Evolutionary conservation across 2,888 invertebrate species (phyloP).

Genomic region (Cenopis cana): DNA sequence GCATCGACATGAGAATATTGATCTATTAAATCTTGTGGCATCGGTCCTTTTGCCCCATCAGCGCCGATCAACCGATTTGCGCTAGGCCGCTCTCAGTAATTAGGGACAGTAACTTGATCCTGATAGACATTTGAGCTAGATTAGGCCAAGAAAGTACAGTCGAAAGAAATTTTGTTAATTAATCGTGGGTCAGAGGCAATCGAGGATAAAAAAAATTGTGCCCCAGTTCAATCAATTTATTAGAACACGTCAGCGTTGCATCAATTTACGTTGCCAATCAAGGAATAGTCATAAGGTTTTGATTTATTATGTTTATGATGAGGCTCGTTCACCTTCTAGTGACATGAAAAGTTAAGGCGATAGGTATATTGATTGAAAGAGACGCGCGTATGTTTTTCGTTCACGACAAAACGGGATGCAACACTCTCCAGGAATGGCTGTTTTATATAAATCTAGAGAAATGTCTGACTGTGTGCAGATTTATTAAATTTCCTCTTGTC

Average conservation of each 20-base stretch:
- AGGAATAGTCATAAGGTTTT: not conserved
- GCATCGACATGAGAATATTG: conserved; percentile 34
- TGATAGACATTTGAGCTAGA: conserved; percentile 55
- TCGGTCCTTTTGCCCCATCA: conserved; percentile 64
- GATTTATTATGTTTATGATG: too few relatives aligned
- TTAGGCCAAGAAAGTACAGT: conserved; percentile 44
- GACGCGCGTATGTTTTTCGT: too few relatives aligned
- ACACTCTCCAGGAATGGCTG: too few relatives aligned
- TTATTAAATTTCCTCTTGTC: too few relatives aligned
- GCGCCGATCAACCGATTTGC: conserved; percentile 59
- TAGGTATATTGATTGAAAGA: too few relatives aligned
- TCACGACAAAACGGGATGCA: too few relatives aligned
- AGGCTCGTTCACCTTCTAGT: too few relatives aligned
- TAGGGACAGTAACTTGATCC: conserved; percentile 66
- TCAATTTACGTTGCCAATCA: conserved; percentile 8
- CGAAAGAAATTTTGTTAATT: conserved; percentile 39
- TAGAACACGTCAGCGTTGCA: not conserved
- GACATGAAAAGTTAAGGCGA: too few relatives aligned
- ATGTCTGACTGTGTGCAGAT: too few relatives aligned
- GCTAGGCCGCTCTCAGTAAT: conserved; percentile 56
- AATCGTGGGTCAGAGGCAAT: conserved; percentile 13
- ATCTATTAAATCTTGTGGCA: conserved; percentile 33
- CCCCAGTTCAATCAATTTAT: conserved; percentile 2
- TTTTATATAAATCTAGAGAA: too few relatives aligned
- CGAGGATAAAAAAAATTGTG: not conserved